phyloP scores from a whole-genome alignment of 2,888 invertebrate genomes.

The Atethmia centrago region DNA sequence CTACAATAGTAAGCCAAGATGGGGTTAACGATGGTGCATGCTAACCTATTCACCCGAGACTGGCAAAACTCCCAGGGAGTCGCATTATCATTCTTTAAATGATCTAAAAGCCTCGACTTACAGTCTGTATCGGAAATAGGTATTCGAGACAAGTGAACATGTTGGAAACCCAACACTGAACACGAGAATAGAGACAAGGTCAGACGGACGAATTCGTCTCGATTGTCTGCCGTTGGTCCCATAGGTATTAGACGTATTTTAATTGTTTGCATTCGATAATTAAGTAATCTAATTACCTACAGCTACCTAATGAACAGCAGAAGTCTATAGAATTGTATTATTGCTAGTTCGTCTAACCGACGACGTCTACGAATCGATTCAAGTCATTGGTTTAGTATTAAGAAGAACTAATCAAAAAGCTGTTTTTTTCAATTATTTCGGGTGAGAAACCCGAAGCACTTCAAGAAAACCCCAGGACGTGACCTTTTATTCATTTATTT shows the following conservation, averaged over 20 bases:
- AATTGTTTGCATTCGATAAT: constrained; percentile 26
- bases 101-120: background rate
- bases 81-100: background rate
- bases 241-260: constrained; percentile 25
- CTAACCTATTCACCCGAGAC: background rate
- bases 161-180: constrained; percentile 33
- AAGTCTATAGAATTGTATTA: background rate
- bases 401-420: background rate
- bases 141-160: constrained; percentile 34
- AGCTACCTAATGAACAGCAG: constrained; percentile 5
- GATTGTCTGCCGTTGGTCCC: constrained; percentile 42
- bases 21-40: background rate
- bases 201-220: constrained; percentile 41
- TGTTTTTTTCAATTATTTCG: constrained; percentile 2
- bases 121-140: constrained; percentile 30
- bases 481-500: constrained; percentile 52
- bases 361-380: background rate
- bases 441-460: constrained; percentile 22
- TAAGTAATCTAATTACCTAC: constrained; percentile 14
- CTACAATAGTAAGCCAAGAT: background rate
- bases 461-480: constrained; percentile 32
- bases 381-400: background rate
- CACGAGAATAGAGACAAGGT: constrained; percentile 63
- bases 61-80: background rate
- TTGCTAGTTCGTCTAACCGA: constrained; percentile 2